Percentiles rank a stretch among this genome's conserved stretches.
These are phyloP conservation scores for Platorchestia sp. DNA, from an alignment of 1,140 invertebrate genomes.

Conservation along the genomic window DNA sequence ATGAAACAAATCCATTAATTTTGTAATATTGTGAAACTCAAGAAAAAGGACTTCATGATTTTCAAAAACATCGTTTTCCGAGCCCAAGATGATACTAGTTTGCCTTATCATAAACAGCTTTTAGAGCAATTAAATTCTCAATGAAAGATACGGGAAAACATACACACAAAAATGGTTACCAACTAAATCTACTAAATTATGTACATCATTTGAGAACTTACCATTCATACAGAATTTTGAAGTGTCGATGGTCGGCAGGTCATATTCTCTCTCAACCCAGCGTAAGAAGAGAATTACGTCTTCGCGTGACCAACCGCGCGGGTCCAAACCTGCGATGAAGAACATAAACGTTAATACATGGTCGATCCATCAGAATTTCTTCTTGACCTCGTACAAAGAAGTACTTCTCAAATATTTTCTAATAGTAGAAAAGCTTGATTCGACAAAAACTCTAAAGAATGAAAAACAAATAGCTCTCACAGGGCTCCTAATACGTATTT, in stretches of 20 bases:
- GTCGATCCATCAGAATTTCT: background rate
- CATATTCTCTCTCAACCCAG: conserved; percentile 94
- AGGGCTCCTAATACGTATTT: background rate
- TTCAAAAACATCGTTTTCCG: background rate
- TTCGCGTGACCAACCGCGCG: conserved; percentile 89
- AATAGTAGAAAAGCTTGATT: background rate
- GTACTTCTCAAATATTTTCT: background rate
- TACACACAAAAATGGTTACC: background rate
- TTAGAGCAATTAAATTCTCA: background rate
- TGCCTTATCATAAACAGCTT: background rate
- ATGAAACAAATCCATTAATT: background rate
- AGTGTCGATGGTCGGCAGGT: conserved; percentile 90
- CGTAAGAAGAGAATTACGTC: conserved; percentile 89
- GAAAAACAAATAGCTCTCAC: background rate
- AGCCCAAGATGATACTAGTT: background rate
- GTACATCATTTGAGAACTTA: conserved; percentile 70
- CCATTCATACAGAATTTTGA: conserved; percentile 98
- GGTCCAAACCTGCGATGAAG: conserved; percentile 81
- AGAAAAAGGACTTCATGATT: background rate
- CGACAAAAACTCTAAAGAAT: background rate
- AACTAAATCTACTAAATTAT: background rate
- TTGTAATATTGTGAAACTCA: background rate
- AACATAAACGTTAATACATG: background rate
- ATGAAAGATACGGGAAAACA: background rate
- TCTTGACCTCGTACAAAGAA: background rate